Evolutionary conservation across 2,113 vertebrate species (phyloP), one percentile per base, ranked within the genome.

Genomic region (Pandion haliaetus): DNA sequence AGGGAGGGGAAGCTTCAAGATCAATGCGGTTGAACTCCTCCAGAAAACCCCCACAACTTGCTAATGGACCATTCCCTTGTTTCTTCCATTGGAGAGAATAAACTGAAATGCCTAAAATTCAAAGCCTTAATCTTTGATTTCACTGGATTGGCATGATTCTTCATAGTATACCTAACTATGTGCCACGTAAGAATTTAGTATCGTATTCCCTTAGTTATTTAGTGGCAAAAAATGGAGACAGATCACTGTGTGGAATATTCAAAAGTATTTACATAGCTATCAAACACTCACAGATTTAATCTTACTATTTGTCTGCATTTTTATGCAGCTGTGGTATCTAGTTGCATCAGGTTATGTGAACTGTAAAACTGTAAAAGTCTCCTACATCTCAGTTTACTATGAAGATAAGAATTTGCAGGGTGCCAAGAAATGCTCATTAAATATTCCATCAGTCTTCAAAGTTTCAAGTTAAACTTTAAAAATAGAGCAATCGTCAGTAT

Each of bases 401-500:
- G 83, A 74, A 94, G 71, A 90, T 54, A 66, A 86, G 79, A 69
- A 92, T 94, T 85, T 89, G 74, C 90, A 93, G 69, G 62, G 16
- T 96, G 89, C 86, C 90, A 95, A 93, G 83, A 97, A 97, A 96
- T 94, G 96, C 74, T 97, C 54, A 87, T 94, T 97, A 95, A 97
- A 71, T 97, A 95, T 95, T 97, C 95, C 73, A 84, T 94, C 84
- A 94, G 93, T 95, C 92, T 95, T 97, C 93, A 74, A 62, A 83
- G 47, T 91, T 91, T 95, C 94, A 89, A 97, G 88, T 94, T 92
- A 93, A 97, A 94, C 84, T 89, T 93, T 47, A 89, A 98, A 97
- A 97, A 93, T 82, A 97, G 93, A 93, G 71, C 63, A 93, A 65
- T 94, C 85, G 86, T 91, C 81, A 73, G 77, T 72, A 36, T 57